Evolutionary conservation across 1,140 invertebrate genomes (phyloP).

Genomic region (Atta colombica): DNA sequence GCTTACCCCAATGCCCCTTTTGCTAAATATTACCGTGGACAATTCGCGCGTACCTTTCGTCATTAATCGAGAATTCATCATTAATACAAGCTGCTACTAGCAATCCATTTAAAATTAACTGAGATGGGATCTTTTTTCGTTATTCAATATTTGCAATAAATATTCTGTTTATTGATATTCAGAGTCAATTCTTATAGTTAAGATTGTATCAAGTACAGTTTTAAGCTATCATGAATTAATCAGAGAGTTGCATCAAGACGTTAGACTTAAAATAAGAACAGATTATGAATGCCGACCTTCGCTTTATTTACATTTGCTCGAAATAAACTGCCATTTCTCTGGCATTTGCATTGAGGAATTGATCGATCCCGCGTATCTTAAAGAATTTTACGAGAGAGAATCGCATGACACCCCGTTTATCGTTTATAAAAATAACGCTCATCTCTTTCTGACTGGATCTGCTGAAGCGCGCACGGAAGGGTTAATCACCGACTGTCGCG

Average conservation of each 20-base stretch:
- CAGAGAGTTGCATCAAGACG: too few relatives aligned
- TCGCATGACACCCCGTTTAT: background rate
- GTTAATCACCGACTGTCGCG: slow-evolving; percentile 5
- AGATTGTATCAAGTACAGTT: too few relatives aligned
- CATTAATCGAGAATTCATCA: slow-evolving; percentile 13
- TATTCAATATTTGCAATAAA: background rate
- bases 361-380: background rate
- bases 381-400: background rate
- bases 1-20: slow-evolving; percentile 45
- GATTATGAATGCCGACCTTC: background rate
- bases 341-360: background rate
- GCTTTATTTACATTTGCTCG: background rate
- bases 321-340: slow-evolving; percentile 14
- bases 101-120: background rate
- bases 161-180: background rate
- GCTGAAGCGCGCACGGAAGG: slow-evolving; percentile 14
- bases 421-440: slow-evolving; percentile 23
- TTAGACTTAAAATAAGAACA: too few relatives aligned
- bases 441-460: background rate
- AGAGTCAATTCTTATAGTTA: too few relatives aligned
- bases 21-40: slow-evolving; percentile 24
- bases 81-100: background rate
- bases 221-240: too few relatives aligned
- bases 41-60: slow-evolving; percentile 15
- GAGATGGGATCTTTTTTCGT: background rate